Evolutionary conservation across 2,113 vertebrate species (phyloP).

Genomic region (Halichoerus grypus): DNA sequence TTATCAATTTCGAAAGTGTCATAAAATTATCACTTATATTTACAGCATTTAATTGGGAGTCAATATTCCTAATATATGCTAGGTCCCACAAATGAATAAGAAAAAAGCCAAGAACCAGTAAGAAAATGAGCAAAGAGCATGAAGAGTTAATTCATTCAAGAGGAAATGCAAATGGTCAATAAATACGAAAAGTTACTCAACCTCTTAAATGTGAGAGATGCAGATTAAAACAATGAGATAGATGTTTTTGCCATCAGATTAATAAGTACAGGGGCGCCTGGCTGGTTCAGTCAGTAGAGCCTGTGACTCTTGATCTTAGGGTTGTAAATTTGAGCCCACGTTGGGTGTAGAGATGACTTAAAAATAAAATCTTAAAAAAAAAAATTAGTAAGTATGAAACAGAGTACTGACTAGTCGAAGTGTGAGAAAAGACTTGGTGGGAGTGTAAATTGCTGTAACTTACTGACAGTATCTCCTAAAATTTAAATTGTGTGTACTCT

Average conservation of each 20-base stretch:
- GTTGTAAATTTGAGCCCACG: background rate
- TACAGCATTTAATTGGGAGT: background rate
- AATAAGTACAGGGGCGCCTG: background rate
- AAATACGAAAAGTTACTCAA: constrained; percentile 22
- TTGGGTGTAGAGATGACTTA: background rate
- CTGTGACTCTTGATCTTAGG: background rate
- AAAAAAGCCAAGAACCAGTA: background rate
- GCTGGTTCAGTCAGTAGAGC: background rate
- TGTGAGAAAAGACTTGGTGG: background rate
- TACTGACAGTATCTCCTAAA: background rate
- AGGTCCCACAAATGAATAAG: background rate
- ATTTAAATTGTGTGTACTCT: background rate
- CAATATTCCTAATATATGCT: background rate
- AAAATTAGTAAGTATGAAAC: background rate
- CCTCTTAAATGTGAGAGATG: background rate
- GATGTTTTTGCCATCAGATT: background rate
- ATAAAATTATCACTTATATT: background rate
- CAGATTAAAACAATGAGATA: constrained; percentile 24
- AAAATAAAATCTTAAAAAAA: background rate
- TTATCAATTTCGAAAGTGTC: constrained; percentile 12
- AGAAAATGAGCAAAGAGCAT: background rate
- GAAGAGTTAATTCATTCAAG: constrained; percentile 31
- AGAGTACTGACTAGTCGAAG: background rate
- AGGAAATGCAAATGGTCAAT: constrained; percentile 30
- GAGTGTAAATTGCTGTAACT: background rate